Evolutionary conservation across 2,113 vertebrate species (phyloP).

Genomic region (Herpailurus yagouaroundi): DNA sequence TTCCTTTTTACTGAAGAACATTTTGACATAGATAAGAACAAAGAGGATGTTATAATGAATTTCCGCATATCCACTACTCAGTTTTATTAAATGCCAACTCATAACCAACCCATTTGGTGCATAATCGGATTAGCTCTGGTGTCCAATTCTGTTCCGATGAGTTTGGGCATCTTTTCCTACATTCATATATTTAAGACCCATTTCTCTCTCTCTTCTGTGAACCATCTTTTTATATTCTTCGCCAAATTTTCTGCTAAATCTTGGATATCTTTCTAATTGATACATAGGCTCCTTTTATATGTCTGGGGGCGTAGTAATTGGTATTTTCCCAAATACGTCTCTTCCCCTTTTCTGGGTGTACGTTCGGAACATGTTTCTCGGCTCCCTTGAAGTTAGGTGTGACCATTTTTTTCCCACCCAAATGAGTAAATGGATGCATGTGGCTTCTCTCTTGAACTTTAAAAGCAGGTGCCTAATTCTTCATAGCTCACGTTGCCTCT

Average conservation of each 20-base stretch:
- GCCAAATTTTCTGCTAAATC: not conserved
- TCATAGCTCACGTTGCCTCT: not conserved
- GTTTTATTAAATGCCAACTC: not conserved
- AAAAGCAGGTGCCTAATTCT: not conserved
- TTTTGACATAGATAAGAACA: not conserved
- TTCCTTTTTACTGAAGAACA: not conserved
- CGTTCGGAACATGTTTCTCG: not conserved
- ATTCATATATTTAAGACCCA: not conserved
- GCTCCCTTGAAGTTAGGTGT: not conserved
- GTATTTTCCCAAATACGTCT: not conserved
- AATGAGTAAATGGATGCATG: not conserved
- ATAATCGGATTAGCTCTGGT: not conserved
- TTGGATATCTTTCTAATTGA: not conserved
- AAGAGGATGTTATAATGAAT: not conserved
- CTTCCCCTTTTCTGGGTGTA: not conserved
- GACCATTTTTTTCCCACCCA: not conserved
- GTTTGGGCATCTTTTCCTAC: not conserved
- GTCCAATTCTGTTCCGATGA: not conserved
- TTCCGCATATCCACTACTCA: not conserved
- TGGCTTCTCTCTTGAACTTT: not conserved
- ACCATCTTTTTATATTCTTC: not conserved
- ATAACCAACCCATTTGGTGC: not conserved
- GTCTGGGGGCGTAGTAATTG: not conserved
- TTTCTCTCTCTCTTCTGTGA: not conserved
- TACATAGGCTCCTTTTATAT: not conserved